Percentiles rank a stretch among this genome's conserved stretches.
These are phyloP conservation scores for Picathartes gymnocephalus DNA, from an alignment of 2,113 vertebrate species.

Conservation along the genomic window DNA sequence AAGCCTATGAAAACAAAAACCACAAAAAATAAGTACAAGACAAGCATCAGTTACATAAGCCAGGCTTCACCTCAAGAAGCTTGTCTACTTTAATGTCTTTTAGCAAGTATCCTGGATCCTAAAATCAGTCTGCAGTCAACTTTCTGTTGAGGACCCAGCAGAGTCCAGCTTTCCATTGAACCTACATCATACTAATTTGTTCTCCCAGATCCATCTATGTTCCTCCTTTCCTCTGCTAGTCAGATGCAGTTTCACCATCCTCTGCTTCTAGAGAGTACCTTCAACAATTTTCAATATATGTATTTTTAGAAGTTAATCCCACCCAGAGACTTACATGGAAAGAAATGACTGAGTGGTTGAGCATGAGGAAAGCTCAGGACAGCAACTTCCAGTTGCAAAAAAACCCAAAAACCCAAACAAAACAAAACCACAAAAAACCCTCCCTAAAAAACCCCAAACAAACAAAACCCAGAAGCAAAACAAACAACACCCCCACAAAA, in stretches of 20 bases:
- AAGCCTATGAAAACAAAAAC: slow-evolving; percentile 52
- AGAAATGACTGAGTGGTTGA: neutral
- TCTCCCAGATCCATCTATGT: neutral
- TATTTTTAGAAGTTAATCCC: neutral
- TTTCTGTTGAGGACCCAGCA: neutral
- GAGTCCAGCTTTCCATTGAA: neutral
- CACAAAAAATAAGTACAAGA: neutral
- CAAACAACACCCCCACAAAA: neutral
- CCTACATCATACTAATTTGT: neutral
- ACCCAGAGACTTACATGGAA: neutral
- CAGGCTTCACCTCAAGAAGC: neutral
- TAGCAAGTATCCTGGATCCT: neutral
- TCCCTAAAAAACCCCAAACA: fast-evolving
- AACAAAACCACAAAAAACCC: neutral
- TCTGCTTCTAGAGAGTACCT: neutral
- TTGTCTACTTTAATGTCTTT: neutral
- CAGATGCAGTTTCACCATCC: neutral
- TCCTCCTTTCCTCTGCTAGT: neutral
- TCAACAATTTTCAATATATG: neutral
- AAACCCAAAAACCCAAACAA: neutral
- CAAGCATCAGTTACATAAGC: neutral
- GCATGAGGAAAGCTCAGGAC: neutral
- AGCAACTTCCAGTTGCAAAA: neutral
- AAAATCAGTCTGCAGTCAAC: neutral
- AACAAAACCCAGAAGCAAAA: neutral